Base-by-base conservation (phyloP, 2,888 invertebrate species). In the Tetrapedia diversipes region DNA sequence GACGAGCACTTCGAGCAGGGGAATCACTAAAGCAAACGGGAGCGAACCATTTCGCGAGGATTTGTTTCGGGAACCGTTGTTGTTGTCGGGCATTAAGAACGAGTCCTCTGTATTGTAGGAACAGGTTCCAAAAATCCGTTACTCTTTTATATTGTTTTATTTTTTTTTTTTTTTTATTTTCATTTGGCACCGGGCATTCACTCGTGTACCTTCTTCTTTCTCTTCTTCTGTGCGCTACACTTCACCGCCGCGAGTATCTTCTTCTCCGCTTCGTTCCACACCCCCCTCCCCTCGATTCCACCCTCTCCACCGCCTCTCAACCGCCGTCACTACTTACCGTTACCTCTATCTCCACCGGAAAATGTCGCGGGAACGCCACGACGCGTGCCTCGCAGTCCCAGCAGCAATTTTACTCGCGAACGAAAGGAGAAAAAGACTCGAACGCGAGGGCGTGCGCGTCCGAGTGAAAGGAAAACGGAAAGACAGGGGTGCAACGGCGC, bases 41-140 rank as follows among this genome's bases (percentile, higher is more conserved):
- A 65, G 65, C 56, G 77, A 69, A 54, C 76, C 32, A 16, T 66
- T 49, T 27, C 54, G 64, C 32, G 60, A 51, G 63, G 60, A 60
- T 39, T 67, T 54, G n/a, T n/a, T 70, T 61, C 43, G 49, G 56
- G 69, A 59, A 71, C 53, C 71, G 61, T 80, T 73, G 78, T 80
- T 73, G 78, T 67, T 78, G 66, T 82, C 80, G 82, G 83, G 83
- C 83, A 83, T 83, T 83, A 83, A n/a, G 69, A 63, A 79, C 76
- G 53, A 71, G 61, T 83, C 75, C 73, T 81, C 41, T 51, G 60
- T 79, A 76, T 61, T 37, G 69, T 59, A 72, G 72, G 69, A 51
- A 70, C 77, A 47, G 74, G 51, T 75, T 79, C 76, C 80, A 72
- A 75, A 67, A 39, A 64, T 29, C n/a, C n/a, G 11, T 51, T 27